Percentiles rank a stretch among this genome's conserved stretches.
Evolutionary conservation across 2,113 vertebrate genomes (phyloP).

Genomic region (Edolisoma coerulescens): DNA sequence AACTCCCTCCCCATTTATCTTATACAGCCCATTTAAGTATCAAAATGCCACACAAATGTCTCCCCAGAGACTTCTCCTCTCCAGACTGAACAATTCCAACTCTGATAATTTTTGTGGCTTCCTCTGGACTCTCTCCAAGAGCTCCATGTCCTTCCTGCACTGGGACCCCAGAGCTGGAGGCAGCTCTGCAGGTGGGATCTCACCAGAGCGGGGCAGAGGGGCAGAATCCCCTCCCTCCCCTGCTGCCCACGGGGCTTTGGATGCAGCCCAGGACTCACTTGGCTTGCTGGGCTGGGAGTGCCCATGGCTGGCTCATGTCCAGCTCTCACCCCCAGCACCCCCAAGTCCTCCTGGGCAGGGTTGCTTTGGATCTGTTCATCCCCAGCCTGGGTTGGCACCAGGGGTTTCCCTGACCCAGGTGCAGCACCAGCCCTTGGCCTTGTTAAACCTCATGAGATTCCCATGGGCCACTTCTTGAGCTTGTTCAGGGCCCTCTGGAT

Average conservation of each 20-base stretch:
- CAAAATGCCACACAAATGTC: not conserved
- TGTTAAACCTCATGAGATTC: not conserved
- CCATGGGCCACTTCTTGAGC: fast-evolving
- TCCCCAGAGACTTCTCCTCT: not conserved
- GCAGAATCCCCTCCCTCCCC: not conserved
- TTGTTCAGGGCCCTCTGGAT: not conserved
- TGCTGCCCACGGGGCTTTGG: not conserved
- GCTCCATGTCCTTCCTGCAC: not conserved
- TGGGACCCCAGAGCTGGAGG: not conserved
- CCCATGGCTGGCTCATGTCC: not conserved
- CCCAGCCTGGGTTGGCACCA: not conserved
- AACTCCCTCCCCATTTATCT: not conserved
- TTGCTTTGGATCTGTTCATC: not conserved
- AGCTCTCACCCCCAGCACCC: not conserved
- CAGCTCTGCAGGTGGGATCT: not conserved
- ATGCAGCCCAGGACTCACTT: not conserved
- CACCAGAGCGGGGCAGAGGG: not conserved
- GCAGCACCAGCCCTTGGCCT: not conserved
- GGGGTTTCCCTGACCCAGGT: fast-evolving
- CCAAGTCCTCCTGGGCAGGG: not conserved
- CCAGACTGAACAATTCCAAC: not conserved
- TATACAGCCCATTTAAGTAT: not conserved
- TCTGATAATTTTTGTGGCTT: not conserved
- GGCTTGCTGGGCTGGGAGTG: not conserved
- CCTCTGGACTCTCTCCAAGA: not conserved